Conservation (phyloP, 2,797 vertebrate genomes). For the Ctenosaura bakeri region DNA sequence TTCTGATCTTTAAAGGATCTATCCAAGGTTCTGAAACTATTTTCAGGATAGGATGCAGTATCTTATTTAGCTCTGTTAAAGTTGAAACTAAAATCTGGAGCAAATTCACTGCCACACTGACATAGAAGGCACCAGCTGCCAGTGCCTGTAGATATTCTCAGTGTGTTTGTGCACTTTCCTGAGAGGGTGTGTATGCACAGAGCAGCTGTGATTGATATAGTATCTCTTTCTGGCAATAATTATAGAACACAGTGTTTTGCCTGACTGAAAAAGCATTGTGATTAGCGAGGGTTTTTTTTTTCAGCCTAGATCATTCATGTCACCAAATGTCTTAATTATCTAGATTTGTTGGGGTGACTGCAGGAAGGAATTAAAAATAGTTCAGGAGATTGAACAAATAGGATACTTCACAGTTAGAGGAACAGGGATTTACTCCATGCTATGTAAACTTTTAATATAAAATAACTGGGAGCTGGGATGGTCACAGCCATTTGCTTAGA, state of each 20-base stretch:
- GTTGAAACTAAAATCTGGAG: too few species aligned
- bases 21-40: too few species aligned
- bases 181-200: neutral
- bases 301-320: neutral
- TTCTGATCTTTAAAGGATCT: too few species aligned
- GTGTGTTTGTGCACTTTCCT: neutral
- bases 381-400: neutral
- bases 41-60: too few species aligned
- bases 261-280: conserved; percentile 10
- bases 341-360: neutral
- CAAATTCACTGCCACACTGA: too few species aligned
- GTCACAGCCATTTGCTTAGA: neutral
- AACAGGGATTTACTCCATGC: neutral
- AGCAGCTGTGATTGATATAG: neutral
- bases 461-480: neutral
- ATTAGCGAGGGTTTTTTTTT: neutral
- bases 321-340: neutral
- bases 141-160: conserved; percentile 7
- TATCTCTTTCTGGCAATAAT: neutral
- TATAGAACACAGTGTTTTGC: neutral
- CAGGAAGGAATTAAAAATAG: neutral
- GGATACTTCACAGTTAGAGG: neutral
- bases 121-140: too few species aligned
- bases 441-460: neutral
- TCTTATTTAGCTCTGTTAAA: too few species aligned